Evolutionary conservation across 2,797 vertebrate species (phyloP).

Genomic region (Semotilus atromaculatus): DNA sequence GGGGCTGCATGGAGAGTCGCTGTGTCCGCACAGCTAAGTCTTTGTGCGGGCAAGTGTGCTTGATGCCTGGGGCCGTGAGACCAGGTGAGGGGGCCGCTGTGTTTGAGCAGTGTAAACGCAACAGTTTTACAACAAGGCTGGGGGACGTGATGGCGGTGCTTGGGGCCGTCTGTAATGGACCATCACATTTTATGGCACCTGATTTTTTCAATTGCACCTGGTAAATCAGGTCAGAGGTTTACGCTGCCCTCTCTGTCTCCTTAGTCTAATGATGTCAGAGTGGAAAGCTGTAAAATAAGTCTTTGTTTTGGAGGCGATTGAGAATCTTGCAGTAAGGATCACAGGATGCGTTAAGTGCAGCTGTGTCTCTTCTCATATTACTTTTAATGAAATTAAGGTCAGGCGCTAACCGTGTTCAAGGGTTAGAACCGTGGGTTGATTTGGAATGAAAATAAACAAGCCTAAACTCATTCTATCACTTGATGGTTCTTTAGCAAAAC

Average conservation of each 20-base stretch:
- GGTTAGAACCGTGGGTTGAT: slow-evolving; percentile 43
- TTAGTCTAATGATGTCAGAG: slow-evolving; percentile 20
- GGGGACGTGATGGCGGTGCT: slow-evolving; percentile 17
- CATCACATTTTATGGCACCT: slow-evolving; percentile 54
- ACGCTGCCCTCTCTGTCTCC: slow-evolving; percentile 18
- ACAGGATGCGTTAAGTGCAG: slow-evolving; percentile 55
- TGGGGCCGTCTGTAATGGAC: slow-evolving; percentile 44
- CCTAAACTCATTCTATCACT: slow-evolving; percentile 49
- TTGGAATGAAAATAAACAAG: slow-evolving; percentile 55
- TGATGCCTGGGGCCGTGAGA: slow-evolving; percentile 55
- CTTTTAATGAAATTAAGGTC: slow-evolving; percentile 55
- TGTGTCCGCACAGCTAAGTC: slow-evolving; percentile 60
- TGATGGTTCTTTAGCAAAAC: slow-evolving; percentile 32
- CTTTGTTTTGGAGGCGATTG: slow-evolving; percentile 31
- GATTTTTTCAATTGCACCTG: slow-evolving; percentile 51
- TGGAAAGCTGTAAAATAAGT: slow-evolving; percentile 34
- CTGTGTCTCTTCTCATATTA: slow-evolving; percentile 60
- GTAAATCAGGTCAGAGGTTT: slow-evolving; percentile 41
- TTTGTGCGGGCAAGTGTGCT: slow-evolving; percentile 59
- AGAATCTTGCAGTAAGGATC: slow-evolving; percentile 30
- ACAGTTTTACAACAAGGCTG: slow-evolving; percentile 57
- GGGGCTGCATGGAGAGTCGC: slow-evolving; percentile 32
- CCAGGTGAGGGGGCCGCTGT: slow-evolving; percentile 61
- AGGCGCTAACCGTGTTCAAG: slow-evolving; percentile 53
- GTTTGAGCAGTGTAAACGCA: slow-evolving; percentile 63